Evolutionary conservation across 2,888 invertebrate genomes (phyloP), one percentile per base, ranked within the genome.

Genomic region (Pollenia griseotomentosa): DNA sequence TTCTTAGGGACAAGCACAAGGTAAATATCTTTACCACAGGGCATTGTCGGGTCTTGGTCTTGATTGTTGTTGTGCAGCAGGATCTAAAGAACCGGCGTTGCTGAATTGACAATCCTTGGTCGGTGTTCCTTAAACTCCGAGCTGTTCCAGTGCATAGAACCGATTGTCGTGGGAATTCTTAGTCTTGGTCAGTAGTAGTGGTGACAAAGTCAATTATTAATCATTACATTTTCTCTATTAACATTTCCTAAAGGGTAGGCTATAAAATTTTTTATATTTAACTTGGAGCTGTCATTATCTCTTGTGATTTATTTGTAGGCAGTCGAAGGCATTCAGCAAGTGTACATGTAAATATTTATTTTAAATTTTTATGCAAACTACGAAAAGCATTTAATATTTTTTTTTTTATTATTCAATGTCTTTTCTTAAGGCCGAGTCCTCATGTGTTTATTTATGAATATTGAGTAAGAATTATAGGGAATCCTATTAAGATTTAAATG

Each of bases 221-320:
- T 6, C 33, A 33, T 33, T 6, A 33, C 6, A 23, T 59, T 11
- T 59, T 14, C n/a, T 8, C 42, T 63, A 16, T 40, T 12, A 7
- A 0, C 16, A 10, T 63, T 10, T 63, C 7, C 42, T 3, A 33
- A 0, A 33, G 33, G 33, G 33, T 33, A 33, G 33, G 33, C 33
- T 0, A 0, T 33, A 6, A 6, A 40, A n/a, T 10, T 5, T 53
- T 11, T 1, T n/a, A 23, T 44, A 33, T 46, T 48, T 59, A 8
- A 16, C 19, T 51, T 46, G 51, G 59, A 44, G 7, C 12, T 44
- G n/a, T 55, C 70, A 23, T 53, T 77, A 70, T 83, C 33, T 33
- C n/a, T 44, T 44, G 71, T 65, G 71, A 83, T 83, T 83, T 78
- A 78, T 71, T 53, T 83, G 59, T n/a, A 57, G 61, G 42, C 63